Evolutionary conservation across 2,888 invertebrate genomes (phyloP).

Genomic region (Trissolcus brochymenae): DNA sequence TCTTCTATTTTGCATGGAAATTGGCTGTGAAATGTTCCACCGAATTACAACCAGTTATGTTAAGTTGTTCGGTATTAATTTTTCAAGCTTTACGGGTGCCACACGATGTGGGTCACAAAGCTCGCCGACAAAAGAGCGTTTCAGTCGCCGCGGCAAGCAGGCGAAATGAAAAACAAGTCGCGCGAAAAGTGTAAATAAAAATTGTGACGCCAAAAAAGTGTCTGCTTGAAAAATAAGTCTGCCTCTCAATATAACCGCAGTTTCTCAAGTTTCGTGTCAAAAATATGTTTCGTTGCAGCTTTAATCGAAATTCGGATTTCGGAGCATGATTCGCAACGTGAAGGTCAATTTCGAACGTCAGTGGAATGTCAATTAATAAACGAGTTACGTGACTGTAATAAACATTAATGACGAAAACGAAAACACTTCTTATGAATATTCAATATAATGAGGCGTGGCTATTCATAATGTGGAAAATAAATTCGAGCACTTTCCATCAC

Average conservation of each 20-base stretch:
- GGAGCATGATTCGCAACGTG: neutral
- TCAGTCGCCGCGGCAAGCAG: neutral
- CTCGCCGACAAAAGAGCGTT: conserved; percentile 6
- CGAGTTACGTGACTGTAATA: conserved; percentile 31
- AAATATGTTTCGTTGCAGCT: neutral
- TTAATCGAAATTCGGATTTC: too few relatives aligned
- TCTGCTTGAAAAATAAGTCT: neutral
- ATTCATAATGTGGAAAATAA: conserved; percentile 30
- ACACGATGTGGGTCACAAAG: conserved; percentile 24
- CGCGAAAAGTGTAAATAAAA: conserved; percentile 8
- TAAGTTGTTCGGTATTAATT: conserved; percentile 25
- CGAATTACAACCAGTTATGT: conserved; percentile 14
- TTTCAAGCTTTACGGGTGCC: conserved; percentile 17
- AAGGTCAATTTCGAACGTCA: neutral
- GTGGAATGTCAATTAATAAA: conserved; percentile 17
- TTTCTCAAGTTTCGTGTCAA: neutral
- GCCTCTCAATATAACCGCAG: neutral
- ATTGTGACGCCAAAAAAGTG: conserved; percentile 18
- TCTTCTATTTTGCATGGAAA: conserved; percentile 13
- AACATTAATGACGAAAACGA: conserved; percentile 22
- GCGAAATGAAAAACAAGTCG: conserved; percentile 18
- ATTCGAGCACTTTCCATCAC: conserved; percentile 17
- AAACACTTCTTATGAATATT: conserved; percentile 35
- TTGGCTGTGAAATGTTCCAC: conserved; percentile 23
- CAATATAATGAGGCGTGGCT: conserved; percentile 25